Evolutionary conservation across 2,888 invertebrate species (phyloP), one percentile per base, ranked within the genome.

Genomic region (Dermolepida albohirtum): DNA sequence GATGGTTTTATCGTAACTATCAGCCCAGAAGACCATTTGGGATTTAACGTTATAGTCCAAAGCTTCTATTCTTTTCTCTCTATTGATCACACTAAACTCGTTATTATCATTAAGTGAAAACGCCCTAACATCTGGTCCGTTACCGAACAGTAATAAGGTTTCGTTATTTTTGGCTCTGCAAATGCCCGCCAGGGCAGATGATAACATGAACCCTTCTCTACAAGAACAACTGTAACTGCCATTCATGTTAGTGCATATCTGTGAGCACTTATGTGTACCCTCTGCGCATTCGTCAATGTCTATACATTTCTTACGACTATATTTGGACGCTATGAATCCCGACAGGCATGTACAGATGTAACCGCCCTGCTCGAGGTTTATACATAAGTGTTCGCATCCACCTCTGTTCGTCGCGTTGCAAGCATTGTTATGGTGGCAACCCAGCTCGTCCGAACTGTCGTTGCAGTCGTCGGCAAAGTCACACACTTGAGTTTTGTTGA

Each of bases 21-120:
- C 98, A 0, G 96, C 95, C 97, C 98, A 99, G 86, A 95, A 98
- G 66, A 98, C 86, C 80, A 96, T 93, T 79, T 95, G 93, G 17
- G 87, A 85, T 68, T 87, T 87, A 0, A 94, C 92, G 82, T 97
- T 94, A 77, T 94, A 95, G 82, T 98, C 98, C 59, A 99, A 85
- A 0, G 96, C 94, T 78, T 96, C 93, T 64, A 98, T 93, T 59
- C 96, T 89, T 81, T 94, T 94, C 80, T 97, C 97, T 10, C 93
- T 89, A 0, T 88, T 87, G 51, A 97, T 90, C 0, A 96, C 90
- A 74, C 92, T 92, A 70, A 89, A 84, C 72, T 93, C 90, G 70
- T 87, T 87, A 77, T 88, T 88, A 72, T 80, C 77, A 57, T 88
- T 87, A 22, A 90, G 81, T 52, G 89, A 88, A 71, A 90, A 89